A percentile compares a stretch with the other conserved stretches of the same genome.
These are phyloP conservation scores for Nibea coibor DNA, from an alignment of 2,113 vertebrate genomes.

Conservation along the genomic window DNA sequence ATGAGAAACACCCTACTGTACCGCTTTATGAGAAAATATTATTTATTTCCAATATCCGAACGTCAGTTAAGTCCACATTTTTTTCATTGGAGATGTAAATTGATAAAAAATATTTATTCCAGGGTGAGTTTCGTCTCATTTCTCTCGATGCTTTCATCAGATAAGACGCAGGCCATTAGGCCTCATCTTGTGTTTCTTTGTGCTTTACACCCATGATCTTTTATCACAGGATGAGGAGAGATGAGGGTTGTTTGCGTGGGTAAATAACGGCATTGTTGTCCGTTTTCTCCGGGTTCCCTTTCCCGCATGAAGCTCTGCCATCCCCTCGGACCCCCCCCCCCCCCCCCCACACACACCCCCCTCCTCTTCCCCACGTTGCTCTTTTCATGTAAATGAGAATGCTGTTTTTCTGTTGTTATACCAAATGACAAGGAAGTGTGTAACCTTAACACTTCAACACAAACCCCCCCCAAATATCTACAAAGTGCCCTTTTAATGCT, in stretches of 20 bases:
- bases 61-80: neutral
- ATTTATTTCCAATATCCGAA: neutral
- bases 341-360: too few species aligned
- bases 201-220: conserved; percentile 62
- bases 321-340: conserved; percentile 45
- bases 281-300: conserved; percentile 76
- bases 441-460: conserved; percentile 84
- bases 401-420: conserved; percentile 87
- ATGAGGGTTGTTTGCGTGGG: conserved; percentile 72
- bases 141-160: conserved; percentile 15
- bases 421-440: conserved; percentile 87
- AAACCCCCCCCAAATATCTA: conserved; percentile 83
- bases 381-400: conserved; percentile 87
- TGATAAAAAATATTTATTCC: neutral
- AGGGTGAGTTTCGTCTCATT: neutral
- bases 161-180: conserved; percentile 20
- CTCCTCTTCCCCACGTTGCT: conserved; percentile 70
- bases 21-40: neutral
- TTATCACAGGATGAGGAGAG: conserved; percentile 80
- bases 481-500: conserved; percentile 81
- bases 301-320: conserved; percentile 76
- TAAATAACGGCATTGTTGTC: conserved; percentile 82
- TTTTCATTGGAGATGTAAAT: neutral
- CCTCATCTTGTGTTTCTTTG: conserved; percentile 40
- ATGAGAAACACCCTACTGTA: neutral